Evolutionary conservation across 2,888 invertebrate species (phyloP).

Genomic region (Limenitis arthemis): DNA sequence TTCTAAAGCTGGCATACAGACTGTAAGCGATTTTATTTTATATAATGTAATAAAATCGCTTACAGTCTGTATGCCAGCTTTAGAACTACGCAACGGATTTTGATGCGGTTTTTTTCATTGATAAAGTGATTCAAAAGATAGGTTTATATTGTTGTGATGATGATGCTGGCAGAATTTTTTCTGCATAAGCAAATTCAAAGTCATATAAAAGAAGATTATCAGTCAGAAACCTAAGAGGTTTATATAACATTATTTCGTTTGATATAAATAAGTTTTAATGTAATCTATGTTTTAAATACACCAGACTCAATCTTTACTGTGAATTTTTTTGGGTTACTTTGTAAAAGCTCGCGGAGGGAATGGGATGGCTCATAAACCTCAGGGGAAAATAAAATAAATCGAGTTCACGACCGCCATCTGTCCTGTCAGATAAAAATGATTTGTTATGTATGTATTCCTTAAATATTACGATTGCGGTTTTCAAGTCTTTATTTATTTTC

Average conservation of each 20-base stretch:
- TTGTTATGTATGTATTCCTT: neutral
- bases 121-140: no score
- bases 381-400: constrained; percentile 31
- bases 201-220: no score
- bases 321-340: constrained; percentile 1
- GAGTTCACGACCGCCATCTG: constrained; percentile 43
- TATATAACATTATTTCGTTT: neutral
- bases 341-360: constrained; percentile 3
- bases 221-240: neutral
- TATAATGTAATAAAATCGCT: no score
- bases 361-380: constrained; percentile 5
- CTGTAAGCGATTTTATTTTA: no score
- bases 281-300: neutral
- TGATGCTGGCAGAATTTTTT: no score
- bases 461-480: constrained; percentile 9
- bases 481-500: constrained; percentile 23
- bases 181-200: no score
- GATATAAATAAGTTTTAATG: neutral
- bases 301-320: neutral
- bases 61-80: no score
- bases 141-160: no score
- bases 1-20: no score
- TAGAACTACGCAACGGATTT: no score
- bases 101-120: no score
- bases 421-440: constrained; percentile 37